phyloP scores from a whole-genome alignment of 2,113 vertebrate genomes.

The Dromas ardeola region DNA sequence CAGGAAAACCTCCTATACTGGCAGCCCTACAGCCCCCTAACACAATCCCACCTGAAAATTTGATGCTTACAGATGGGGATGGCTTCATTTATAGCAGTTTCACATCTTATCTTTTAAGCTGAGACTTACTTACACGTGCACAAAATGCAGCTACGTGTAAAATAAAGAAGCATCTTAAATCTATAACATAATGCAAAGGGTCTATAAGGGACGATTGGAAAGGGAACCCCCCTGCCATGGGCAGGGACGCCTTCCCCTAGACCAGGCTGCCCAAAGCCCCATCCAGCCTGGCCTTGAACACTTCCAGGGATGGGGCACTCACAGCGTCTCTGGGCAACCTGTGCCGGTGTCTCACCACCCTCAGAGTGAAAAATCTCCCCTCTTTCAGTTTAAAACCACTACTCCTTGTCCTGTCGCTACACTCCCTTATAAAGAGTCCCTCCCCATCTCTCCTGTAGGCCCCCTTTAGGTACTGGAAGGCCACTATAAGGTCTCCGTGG shows the following conservation, averaged over 20 bases:
- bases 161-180: accelerated
- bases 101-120: accelerated
- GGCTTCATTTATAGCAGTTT: background rate
- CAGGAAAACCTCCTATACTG: background rate
- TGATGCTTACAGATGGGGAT: background rate
- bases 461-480: background rate
- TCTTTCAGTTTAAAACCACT: background rate
- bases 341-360: background rate
- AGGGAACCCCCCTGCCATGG: background rate
- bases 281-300: background rate
- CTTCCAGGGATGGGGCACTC: background rate
- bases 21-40: background rate
- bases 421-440: background rate
- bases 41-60: background rate
- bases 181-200: background rate
- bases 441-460: background rate
- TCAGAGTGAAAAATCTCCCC: background rate
- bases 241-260: background rate
- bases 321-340: background rate
- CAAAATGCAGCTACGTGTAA: accelerated
- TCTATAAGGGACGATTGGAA: background rate
- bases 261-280: background rate
- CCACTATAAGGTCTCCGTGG: background rate
- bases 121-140: accelerated
- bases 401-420: background rate